Evolutionary conservation across 2,113 vertebrate genomes (phyloP).

Genomic region (Poeciliopsis prolifica): DNA sequence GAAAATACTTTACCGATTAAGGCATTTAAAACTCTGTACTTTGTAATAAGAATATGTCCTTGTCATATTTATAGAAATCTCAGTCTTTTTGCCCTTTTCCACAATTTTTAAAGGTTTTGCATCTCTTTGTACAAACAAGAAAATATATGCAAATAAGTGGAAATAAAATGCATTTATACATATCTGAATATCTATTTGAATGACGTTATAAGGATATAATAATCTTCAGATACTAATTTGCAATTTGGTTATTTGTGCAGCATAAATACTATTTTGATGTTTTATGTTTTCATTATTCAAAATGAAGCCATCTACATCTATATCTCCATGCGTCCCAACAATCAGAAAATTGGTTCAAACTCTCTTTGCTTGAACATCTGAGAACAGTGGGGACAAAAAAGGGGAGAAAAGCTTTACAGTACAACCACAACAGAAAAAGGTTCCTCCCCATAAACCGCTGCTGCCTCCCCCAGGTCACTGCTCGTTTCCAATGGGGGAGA

Average conservation of each 20-base stretch:
- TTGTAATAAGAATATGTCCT: too few relatives aligned
- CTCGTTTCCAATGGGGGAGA: slow-evolving; percentile 32
- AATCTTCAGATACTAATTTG: not conserved
- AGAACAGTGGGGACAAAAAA: not conserved
- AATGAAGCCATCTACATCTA: too few relatives aligned
- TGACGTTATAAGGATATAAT: not conserved
- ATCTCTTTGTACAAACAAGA: not conserved
- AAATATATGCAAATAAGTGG: not conserved
- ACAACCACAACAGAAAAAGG: slow-evolving; percentile 10
- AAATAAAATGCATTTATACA: not conserved
- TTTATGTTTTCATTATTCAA: too few relatives aligned
- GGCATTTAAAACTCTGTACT: not conserved
- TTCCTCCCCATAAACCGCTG: not conserved
- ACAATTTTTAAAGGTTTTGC: not conserved
- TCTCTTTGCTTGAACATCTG: slow-evolving; percentile 1
- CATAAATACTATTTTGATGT: too few relatives aligned
- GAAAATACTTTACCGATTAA: not conserved
- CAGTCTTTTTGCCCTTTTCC: too few relatives aligned
- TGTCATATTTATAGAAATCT: too few relatives aligned
- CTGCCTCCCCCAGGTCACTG: slow-evolving; percentile 3
- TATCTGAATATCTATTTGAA: too few relatives aligned
- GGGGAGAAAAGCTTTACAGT: not conserved
- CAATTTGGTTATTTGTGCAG: too few relatives aligned
- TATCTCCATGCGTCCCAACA: not conserved
- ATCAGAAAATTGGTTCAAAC: not conserved